Percentiles rank a stretch among this genome's conserved stretches.
phyloP scores from a whole-genome alignment of 2,113 vertebrate species.

The Artemisiospiza belli region DNA sequence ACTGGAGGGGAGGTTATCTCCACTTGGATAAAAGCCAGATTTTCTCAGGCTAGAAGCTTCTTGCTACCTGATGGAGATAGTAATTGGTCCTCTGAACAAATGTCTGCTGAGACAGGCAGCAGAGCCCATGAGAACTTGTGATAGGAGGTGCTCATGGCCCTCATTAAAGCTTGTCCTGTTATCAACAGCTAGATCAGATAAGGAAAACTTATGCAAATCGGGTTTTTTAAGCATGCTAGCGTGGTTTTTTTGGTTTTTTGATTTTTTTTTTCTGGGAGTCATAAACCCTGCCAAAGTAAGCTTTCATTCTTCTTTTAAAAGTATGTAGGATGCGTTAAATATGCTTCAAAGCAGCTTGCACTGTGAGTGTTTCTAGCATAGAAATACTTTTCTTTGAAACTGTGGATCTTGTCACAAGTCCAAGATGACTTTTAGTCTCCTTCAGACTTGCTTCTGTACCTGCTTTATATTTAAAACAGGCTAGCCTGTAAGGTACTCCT shows the following conservation, averaged over 20 bases:
- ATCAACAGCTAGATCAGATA: constrained; percentile 39
- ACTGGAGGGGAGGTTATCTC: neutral
- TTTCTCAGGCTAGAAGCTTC: neutral
- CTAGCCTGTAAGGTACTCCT: neutral
- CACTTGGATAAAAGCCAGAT: neutral
- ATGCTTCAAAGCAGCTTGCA: constrained; percentile 21
- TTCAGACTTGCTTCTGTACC: neutral
- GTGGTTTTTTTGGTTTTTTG: neutral
- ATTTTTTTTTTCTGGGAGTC: neutral
- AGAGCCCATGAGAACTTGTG: neutral
- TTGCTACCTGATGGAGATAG: neutral
- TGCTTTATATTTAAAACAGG: neutral
- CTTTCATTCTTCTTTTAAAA: constrained; percentile 44
- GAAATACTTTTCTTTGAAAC: constrained; percentile 4
- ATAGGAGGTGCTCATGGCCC: neutral
- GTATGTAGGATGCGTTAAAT: constrained; percentile 40
- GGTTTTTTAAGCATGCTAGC: neutral
- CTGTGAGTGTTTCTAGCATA: constrained; percentile 22
- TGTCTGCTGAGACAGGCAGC: neutral
- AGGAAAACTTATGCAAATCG: neutral
- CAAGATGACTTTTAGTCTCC: constrained; percentile 6
- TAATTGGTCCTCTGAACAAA: neutral
- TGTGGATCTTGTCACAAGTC: constrained; percentile 18
- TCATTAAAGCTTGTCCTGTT: neutral
- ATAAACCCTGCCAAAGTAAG: constrained; percentile 15